Percentiles rank a stretch among this genome's conserved stretches.
phyloP scores from a whole-genome alignment of 2,888 invertebrate genomes.

The Incurvaria masculella region DNA sequence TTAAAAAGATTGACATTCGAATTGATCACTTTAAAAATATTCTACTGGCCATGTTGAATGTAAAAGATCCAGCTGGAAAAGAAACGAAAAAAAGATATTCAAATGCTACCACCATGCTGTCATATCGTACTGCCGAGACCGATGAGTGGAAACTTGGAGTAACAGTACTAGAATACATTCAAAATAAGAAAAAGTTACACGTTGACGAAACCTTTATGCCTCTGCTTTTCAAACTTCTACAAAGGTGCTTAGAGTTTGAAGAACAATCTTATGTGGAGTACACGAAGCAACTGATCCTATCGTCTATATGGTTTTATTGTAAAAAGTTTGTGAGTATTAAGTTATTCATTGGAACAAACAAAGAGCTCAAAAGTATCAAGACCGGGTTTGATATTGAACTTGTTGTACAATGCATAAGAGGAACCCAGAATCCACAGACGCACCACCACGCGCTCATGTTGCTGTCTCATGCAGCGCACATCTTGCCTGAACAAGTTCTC shows the following conservation, averaged over 20 bases:
- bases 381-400: slow-evolving; percentile 66
- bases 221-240: slow-evolving; percentile 72
- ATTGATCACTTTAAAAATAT: slow-evolving; percentile 58
- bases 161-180: slow-evolving; percentile 77
- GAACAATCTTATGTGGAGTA: slow-evolving; percentile 83
- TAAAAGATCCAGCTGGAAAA: slow-evolving; percentile 33
- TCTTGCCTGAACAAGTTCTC: slow-evolving; percentile 80
- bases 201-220: slow-evolving; percentile 67
- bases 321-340: slow-evolving; percentile 45
- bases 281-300: slow-evolving; percentile 80
- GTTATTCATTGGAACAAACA: slow-evolving; percentile 16
- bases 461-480: slow-evolving; percentile 72
- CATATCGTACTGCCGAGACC: slow-evolving; percentile 61
- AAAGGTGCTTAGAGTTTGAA: slow-evolving; percentile 76
- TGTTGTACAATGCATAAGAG: slow-evolving; percentile 85
- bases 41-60: slow-evolving; percentile 58
- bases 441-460: slow-evolving; percentile 90
- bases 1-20: slow-evolving; percentile 65
- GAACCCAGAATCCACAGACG: slow-evolving; percentile 91
- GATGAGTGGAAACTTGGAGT: slow-evolving; percentile 76
- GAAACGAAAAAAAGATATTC: slow-evolving; percentile 40
- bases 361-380: slow-evolving; percentile 43
- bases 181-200: slow-evolving; percentile 77
- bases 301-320: slow-evolving; percentile 71
- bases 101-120: slow-evolving; percentile 39